These are phyloP conservation scores for Ypsolopha sequella DNA, from an alignment of 2,888 invertebrate species.

Conservation along the genomic window DNA sequence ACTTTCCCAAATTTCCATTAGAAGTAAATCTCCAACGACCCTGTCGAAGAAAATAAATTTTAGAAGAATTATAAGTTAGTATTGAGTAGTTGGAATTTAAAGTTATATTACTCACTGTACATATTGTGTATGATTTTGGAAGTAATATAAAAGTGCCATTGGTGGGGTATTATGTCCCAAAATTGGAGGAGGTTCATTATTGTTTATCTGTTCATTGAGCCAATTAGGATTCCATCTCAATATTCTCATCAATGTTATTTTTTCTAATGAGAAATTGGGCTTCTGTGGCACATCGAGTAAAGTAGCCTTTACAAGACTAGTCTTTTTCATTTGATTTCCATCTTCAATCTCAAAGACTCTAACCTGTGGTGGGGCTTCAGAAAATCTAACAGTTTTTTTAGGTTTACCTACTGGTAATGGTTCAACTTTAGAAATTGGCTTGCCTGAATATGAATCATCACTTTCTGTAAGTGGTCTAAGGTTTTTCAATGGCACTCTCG, in stretches of 20 bases:
- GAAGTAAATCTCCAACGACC: constrained; percentile 66
- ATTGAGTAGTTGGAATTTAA: neutral
- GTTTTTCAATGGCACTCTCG: constrained; percentile 31
- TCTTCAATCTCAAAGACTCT: constrained; percentile 45
- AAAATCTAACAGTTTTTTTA: constrained; percentile 45
- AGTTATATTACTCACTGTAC: constrained; percentile 46
- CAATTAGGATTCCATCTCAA: constrained; percentile 77
- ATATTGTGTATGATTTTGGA: constrained; percentile 71
- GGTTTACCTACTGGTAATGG: constrained; percentile 27
- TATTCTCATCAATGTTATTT: constrained; percentile 67
- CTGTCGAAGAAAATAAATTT: constrained; percentile 18
- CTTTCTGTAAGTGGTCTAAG: constrained; percentile 29
- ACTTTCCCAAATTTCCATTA: constrained; percentile 75
- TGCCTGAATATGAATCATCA: constrained; percentile 27
- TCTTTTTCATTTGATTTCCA: constrained; percentile 49
- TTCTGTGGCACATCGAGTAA: constrained; percentile 31
- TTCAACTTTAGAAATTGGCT: constrained; percentile 41
- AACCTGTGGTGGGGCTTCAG: constrained; percentile 28
- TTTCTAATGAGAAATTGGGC: constrained; percentile 43
- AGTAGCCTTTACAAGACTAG: constrained; percentile 34
- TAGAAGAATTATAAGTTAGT: neutral
- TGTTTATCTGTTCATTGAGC: constrained; percentile 68
- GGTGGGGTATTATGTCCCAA: constrained; percentile 56
- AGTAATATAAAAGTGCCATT: constrained; percentile 65
- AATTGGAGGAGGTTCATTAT: constrained; percentile 67